Base-by-base conservation (phyloP, 2,797 vertebrate species). In the Alauda arvensis region DNA sequence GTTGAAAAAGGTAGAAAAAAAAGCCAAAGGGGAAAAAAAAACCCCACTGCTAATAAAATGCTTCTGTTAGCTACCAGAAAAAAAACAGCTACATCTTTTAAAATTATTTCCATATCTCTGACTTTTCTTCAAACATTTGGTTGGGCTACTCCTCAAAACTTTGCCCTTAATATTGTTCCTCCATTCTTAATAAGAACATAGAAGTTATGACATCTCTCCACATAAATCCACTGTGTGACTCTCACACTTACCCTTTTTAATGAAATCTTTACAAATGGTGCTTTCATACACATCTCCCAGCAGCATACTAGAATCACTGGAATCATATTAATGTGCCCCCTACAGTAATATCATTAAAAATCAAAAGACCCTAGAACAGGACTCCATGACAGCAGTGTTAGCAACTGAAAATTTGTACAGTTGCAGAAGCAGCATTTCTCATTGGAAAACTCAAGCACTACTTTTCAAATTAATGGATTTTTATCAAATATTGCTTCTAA, bases 1-100 rank as follows among this genome's bases (percentile, higher is more conserved):
- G 3, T 24, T 4, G 10, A 0, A 25, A 48, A 45, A 72, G 2
- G 3, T 24, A 5, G 10, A 0, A 25, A 48, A 45, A 72, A 53
- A 48, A 24, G 2, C 0, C 3, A 11, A 5, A 25, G 31, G 4
- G 2, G 14, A 51, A 48, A 34, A 29, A n/a, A 57, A 4, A 65
- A 33, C 37, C 37, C 37, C 28, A 23, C 8, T 70, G 5, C 14
- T 28, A 39, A 49, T 53, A 75, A 45, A 77, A 76, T 1, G 28
- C 7, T 39, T 75, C 18, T 77, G 11, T 61, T 76, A 51, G 14
- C 10, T 60, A 62, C 26, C 5, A 45, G 29, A 25, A 68, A 55
- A 80, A 80, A 71, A 46, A 33, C 1, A 63, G 8, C 5, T 26
- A 40, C 2, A 6, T 39, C 8, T 70, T 61, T 21, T 4, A 70